phyloP scores from a whole-genome alignment of 1,140 invertebrate species.

The Coenobita brevimanus region DNA sequence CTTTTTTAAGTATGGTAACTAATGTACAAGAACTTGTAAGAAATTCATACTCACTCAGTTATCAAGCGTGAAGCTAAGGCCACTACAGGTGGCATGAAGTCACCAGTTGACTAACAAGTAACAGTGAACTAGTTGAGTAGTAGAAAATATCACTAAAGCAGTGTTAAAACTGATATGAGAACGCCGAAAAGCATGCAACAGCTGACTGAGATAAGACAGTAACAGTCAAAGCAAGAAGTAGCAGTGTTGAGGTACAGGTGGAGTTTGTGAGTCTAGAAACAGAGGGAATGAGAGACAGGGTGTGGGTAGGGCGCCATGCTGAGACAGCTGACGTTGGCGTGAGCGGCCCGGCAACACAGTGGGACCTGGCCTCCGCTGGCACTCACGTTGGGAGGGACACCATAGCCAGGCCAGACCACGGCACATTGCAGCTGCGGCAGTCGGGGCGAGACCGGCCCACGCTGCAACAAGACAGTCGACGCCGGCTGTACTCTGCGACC shows the following conservation, averaged over 20 bases:
- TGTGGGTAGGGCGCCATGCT: too few relatives aligned
- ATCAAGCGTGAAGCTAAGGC: conserved; percentile 7
- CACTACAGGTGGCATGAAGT: not conserved
- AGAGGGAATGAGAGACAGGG: too few relatives aligned
- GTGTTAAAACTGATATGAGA: not conserved
- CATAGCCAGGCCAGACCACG: conserved; percentile 65
- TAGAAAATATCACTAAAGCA: not conserved
- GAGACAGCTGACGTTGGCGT: not conserved
- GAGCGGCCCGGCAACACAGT: conserved; percentile 19
- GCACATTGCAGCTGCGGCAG: conserved; percentile 68
- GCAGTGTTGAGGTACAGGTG: too few relatives aligned
- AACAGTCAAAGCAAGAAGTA: too few relatives aligned
- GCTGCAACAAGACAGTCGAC: conserved; percentile 58
- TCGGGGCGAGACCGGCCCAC: conserved; percentile 63
- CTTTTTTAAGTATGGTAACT: not conserved
- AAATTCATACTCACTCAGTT: conserved; percentile 19
- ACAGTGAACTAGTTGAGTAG: not conserved
- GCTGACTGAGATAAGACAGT: too few relatives aligned
- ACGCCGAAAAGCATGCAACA: not conserved
- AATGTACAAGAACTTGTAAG: not conserved
- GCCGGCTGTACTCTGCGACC: conserved; percentile 28
- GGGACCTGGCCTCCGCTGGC: conserved; percentile 16
- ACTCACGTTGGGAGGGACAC: conserved; percentile 66
- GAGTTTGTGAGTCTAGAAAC: too few relatives aligned
- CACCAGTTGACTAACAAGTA: conserved; percentile 11